phyloP scores from a whole-genome alignment of 1,140 invertebrate species.

The Rhyacophila brunnea region DNA sequence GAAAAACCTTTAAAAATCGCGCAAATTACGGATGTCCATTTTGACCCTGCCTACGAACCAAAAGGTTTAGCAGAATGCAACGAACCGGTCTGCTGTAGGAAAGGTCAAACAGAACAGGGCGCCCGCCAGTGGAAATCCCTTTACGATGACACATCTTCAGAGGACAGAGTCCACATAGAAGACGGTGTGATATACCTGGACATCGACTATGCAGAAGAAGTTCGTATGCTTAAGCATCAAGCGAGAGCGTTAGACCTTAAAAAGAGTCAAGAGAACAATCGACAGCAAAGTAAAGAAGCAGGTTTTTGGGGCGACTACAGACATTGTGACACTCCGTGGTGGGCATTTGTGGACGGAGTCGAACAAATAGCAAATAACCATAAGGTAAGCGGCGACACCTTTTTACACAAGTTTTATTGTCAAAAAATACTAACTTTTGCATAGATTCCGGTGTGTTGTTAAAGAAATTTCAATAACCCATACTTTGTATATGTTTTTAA shows the following conservation, averaged over 20 bases:
- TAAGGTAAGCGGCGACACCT: conserved; percentile 53
- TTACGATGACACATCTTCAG: conserved; percentile 13
- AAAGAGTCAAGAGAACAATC: conserved; percentile 4
- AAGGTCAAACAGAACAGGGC: conserved; percentile 45
- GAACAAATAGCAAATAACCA: conserved; percentile 55
- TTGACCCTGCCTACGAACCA: conserved; percentile 70
- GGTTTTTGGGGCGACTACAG: conserved; percentile 79
- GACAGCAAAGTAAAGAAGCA: conserved; percentile 50
- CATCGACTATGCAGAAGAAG: conserved; percentile 34
- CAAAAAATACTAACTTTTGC: too few species aligned
- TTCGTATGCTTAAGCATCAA: conserved; percentile 36
- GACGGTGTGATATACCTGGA: conserved; percentile 38
- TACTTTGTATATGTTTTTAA: too few species aligned
- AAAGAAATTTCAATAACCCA: too few species aligned
- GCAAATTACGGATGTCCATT: conserved; percentile 80
- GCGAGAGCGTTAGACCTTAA: neutral
- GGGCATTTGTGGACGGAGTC: conserved; percentile 62
- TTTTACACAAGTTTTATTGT: too few species aligned
- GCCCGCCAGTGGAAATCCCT: conserved; percentile 12
- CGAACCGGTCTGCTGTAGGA: conserved; percentile 77
- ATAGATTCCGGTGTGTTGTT: too few species aligned
- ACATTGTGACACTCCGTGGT: conserved; percentile 71
- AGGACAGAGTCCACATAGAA: conserved; percentile 12
- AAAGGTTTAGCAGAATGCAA: conserved; percentile 67
- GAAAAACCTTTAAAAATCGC: conserved; percentile 56